Evolutionary conservation across 2,113 vertebrate genomes (phyloP), one percentile per base, ranked within the genome.

Genomic region (Tachysurus fulvidraco): DNA sequence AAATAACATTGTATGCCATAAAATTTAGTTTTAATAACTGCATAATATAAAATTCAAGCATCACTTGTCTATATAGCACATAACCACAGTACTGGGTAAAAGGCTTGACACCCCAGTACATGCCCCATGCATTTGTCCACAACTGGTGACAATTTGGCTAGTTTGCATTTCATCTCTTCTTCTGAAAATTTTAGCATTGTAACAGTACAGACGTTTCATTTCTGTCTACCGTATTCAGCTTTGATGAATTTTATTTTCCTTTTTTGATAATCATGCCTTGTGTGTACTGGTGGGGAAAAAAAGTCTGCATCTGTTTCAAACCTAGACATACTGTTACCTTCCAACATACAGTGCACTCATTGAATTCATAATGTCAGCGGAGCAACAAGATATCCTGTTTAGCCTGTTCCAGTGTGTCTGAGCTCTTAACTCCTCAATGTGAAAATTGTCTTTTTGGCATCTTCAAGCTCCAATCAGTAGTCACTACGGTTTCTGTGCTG

Each of bases 351-450:
- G 64, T 59, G 41, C 28, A 14, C 41, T 64, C 74, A 76, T 76
- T 54, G n/a, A 76, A 74, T 81, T 81, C 8, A 46, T 57, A 46
- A 57, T 55, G 50, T 59, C 54, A 86, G 52, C 19, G 12, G 19
- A 60, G 65, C 16, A 71, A 52, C 36, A 60, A 82, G 79, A 74
- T 71, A 73, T 76, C 44, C 79, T 64, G 25, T 28, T 57, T 71
- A 60, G 54, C 55, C 55, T 76, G 55, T 30, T 74, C 41, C 85
- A 74, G 55, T 62, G 65, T 74, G 55, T 79, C 16, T 77, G n/a
- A 78, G 69, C 80, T 83, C 28, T 67, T 87, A 83, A 83, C 57
- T 54, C 57, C 57, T 12, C 2, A 81, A 59, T 86, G 62, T 86
- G 77, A 59, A 59, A 74, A 84, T 81, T 60, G 55, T 73, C 55